These are phyloP conservation scores for Drosophila elegans DNA, from an alignment of 1,140 invertebrate genomes.

Conservation along the genomic window DNA sequence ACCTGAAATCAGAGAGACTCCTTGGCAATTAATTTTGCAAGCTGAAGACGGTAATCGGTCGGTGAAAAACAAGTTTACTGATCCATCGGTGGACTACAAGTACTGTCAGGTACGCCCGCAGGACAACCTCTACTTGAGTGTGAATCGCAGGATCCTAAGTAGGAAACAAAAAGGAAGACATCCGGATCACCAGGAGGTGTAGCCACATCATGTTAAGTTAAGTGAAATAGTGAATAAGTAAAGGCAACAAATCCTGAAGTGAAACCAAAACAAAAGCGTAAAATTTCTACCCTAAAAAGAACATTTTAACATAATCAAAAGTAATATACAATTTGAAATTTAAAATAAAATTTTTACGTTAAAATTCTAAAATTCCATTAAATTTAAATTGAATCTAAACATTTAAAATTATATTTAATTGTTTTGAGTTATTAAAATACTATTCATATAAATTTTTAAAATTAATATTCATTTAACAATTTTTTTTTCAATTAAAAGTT, in stretches of 20 bases:
- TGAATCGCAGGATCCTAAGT: conserved; percentile 2
- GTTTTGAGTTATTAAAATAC: too few relatives aligned
- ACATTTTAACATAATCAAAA: too few relatives aligned
- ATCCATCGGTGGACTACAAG: conserved; percentile 6
- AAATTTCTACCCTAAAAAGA: not conserved
- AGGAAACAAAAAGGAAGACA: conserved; percentile 5
- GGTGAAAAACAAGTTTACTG: too few relatives aligned
- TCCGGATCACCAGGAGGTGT: conserved; percentile 1
- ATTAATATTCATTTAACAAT: too few relatives aligned
- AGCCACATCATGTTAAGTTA: conserved; percentile 9
- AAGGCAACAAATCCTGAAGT: not conserved
- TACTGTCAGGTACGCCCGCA: conserved; percentile 3
- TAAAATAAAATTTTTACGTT: too few relatives aligned
- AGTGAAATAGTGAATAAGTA: conserved; percentile 4
- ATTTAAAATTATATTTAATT: too few relatives aligned
- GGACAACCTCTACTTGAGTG: not conserved
- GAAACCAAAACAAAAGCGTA: not conserved
- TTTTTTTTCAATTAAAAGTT: too few relatives aligned
- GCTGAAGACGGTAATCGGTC: not conserved
- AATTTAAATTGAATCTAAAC: too few relatives aligned
- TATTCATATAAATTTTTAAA: too few relatives aligned
- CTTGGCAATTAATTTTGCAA: not conserved
- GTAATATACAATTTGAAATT: too few relatives aligned
- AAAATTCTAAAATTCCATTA: too few relatives aligned
- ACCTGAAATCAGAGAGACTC: not conserved